Evolutionary conservation across 2,888 invertebrate species (phyloP).

Genomic region (Deroplatys truncata): DNA sequence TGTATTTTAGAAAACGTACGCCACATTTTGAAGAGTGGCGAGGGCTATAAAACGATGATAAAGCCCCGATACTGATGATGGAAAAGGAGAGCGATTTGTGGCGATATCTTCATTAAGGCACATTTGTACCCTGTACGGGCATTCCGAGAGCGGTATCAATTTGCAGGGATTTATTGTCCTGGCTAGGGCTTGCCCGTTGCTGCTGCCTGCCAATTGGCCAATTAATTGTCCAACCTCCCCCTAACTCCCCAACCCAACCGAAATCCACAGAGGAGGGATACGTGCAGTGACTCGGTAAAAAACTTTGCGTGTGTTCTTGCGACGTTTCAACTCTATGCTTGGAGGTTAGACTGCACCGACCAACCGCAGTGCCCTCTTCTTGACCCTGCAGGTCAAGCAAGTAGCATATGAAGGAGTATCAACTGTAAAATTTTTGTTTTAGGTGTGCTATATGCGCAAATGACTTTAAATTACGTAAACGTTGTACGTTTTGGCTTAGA

Average conservation of each 20-base stretch:
- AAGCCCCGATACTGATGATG: neutral
- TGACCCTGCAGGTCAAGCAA: neutral
- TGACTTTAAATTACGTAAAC: too few relatives aligned
- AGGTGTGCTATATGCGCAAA: too few relatives aligned
- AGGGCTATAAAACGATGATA: neutral
- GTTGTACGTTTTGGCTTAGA: too few relatives aligned
- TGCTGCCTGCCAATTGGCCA: neutral
- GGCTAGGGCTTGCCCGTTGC: neutral
- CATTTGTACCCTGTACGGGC: neutral
- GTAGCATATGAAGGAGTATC: too few relatives aligned
- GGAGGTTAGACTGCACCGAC: neutral
- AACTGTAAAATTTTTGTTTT: too few relatives aligned
- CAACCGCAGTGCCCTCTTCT: neutral
- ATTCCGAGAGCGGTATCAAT: neutral
- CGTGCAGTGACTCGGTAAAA: neutral
- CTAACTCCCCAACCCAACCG: neutral
- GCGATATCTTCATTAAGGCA: neutral
- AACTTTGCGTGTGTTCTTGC: neutral
- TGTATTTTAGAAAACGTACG: neutral
- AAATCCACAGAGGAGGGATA: neutral
- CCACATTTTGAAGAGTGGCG: neutral
- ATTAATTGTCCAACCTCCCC: neutral
- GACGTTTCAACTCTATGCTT: neutral
- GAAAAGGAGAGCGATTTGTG: neutral
- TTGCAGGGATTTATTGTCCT: neutral